phyloP scores from a whole-genome alignment of 2,797 vertebrate species.

The Dendrocincla tyrannina region DNA sequence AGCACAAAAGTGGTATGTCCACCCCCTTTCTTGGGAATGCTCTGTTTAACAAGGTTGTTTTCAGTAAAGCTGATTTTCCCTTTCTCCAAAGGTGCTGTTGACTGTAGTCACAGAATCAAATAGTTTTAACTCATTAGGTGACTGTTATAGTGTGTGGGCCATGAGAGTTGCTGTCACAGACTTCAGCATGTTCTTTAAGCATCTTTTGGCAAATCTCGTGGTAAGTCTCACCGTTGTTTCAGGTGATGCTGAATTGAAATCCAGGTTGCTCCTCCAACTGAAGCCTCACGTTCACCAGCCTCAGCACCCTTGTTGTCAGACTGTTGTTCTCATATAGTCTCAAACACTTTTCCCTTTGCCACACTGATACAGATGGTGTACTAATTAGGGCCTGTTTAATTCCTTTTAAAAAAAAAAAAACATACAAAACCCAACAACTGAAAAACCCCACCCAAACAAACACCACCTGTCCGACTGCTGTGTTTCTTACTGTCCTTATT shows the following conservation, averaged over 20 bases:
- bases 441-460: fast-evolving
- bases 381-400: not conserved
- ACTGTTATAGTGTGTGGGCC: fast-evolving
- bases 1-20: not conserved
- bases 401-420: not conserved
- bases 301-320: not conserved
- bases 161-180: not conserved
- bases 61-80: not conserved
- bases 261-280: not conserved
- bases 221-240: not conserved
- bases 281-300: not conserved
- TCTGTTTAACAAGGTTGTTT: not conserved
- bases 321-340: not conserved
- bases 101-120: not conserved
- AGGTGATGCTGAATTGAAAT: not conserved
- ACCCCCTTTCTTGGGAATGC: not conserved
- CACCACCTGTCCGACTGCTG: not conserved
- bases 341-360: not conserved
- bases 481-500: not conserved
- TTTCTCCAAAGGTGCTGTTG: not conserved
- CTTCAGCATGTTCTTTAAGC: not conserved
- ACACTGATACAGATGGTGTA: fast-evolving
- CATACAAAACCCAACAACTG: not conserved
- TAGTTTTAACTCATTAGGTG: not conserved
- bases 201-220: not conserved